Evolutionary conservation across 2,797 vertebrate species (phyloP), one percentile per base, ranked within the genome.

Genomic region (Syncerus caffer): DNA sequence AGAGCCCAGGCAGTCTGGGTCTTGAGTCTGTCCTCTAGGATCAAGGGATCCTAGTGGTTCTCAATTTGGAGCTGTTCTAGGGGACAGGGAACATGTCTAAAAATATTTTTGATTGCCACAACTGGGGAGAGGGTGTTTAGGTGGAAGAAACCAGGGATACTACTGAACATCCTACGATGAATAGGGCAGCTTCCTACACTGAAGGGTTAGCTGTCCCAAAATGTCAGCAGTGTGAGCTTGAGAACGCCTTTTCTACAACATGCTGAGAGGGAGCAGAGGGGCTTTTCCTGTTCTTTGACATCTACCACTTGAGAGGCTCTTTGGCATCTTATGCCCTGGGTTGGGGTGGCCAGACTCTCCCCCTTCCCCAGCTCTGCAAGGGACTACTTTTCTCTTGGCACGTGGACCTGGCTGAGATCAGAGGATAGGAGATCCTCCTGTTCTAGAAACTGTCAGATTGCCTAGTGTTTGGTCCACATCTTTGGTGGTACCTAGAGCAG

Each of bases 401-500:
- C 15, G 27, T 74, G 23, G 27, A 78, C 42, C 38, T 97, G 79
- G 60, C 80, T 51, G 4, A 80, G 29, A 31, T 53, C 2, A 16
- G 80, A 85, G 23, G 0, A 2, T 17, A 2, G 4, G 76, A 29
- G 50, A 60, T 38, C 96, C 82, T 96, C 71, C 67, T 1, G 0
- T 85, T 42, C 27, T 10, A 6, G 3, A 96, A 78, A 86, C 93
- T 80, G 50, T 90, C 86, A 95, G 55, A 97, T 89, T 47, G 23
- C 95, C 62, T 53, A 90, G 85, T 78, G 67, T 96, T 96, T 6
- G 1, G 58, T 85, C 93, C 80, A 84, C n/a, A 67, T 53, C 67
- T 96, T 71, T 60, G 34, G 29, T 9, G 7, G 62, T 7, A 3
- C 80, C 67, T 74, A 53, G 9, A 6, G 4, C 89, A 15, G 57